Evolutionary conservation across 2,113 vertebrate species (phyloP).

Genomic region (Dasyprocta punctata): DNA sequence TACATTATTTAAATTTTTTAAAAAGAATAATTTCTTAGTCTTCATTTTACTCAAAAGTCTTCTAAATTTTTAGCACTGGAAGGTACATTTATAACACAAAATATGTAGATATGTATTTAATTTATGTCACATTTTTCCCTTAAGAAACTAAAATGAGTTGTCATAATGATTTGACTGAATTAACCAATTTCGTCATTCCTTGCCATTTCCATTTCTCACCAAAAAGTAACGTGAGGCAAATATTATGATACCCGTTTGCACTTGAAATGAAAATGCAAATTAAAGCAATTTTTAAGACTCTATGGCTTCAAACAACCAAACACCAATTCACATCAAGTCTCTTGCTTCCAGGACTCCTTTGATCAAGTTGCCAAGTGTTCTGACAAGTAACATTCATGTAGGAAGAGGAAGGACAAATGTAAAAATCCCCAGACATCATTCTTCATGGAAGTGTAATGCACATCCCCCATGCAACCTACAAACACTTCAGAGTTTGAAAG

Average conservation of each 20-base stretch:
- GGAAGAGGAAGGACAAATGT: not conserved
- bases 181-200: constrained; percentile 12
- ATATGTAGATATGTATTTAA: not conserved
- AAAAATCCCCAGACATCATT: not conserved
- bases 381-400: not conserved
- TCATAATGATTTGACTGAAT: constrained; percentile 27
- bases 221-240: constrained; percentile 15
- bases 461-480: not conserved
- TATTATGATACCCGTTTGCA: constrained; percentile 4
- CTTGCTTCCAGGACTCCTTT: not conserved
- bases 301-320: not conserved
- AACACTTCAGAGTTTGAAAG: constrained; percentile 13
- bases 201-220: not conserved
- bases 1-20: not conserved
- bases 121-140: not conserved
- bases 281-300: constrained; percentile 2
- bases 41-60: not conserved
- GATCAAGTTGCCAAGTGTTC: not conserved
- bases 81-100: not conserved
- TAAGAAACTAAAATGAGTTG: constrained; percentile 15
- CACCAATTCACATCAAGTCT: not conserved
- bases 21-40: not conserved
- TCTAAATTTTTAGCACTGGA: constrained; percentile 1
- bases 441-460: not conserved
- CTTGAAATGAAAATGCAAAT: constrained; percentile 17